A percentile compares a stretch with the other conserved stretches of the same genome.
Evolutionary conservation across 2,797 vertebrate genomes (phyloP).

Genomic region (Megalops cyprinoides): DNA sequence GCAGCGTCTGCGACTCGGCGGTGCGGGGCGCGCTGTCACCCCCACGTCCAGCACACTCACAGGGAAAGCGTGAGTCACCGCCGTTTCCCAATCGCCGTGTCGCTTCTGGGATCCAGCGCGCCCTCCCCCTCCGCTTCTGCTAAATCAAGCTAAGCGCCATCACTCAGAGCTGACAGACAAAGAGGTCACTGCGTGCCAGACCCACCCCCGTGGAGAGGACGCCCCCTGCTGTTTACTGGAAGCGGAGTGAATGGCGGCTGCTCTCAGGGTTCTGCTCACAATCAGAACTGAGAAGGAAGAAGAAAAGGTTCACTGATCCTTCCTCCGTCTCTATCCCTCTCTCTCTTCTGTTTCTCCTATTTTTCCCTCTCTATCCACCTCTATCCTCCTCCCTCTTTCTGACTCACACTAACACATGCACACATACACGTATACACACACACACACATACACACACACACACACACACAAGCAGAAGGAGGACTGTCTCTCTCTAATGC

Average conservation of each 20-base stretch:
- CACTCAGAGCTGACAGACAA: neutral
- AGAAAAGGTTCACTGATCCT: too few species aligned
- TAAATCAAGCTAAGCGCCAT: neutral
- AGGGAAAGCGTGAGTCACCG: slow-evolving; percentile 12
- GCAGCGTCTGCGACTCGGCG: neutral
- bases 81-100: neutral
- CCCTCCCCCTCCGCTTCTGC: slow-evolving; percentile 2
- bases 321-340: too few species aligned
- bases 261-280: too few species aligned
- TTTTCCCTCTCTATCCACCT: too few species aligned
- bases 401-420: too few species aligned
- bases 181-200: neutral
- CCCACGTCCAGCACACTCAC: neutral
- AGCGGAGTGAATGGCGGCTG: neutral
- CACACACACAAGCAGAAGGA: too few species aligned
- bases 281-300: too few species aligned
- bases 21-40: neutral
- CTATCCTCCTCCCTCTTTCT: too few species aligned
- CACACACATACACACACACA: too few species aligned
- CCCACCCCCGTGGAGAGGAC: neutral
- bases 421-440: too few species aligned
- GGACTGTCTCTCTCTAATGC: too few species aligned
- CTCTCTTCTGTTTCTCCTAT: too few species aligned
- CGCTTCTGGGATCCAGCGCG: neutral
- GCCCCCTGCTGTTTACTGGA: neutral